Evolutionary conservation across 2,888 invertebrate genomes (phyloP), one percentile per base, ranked within the genome.

Genomic region (Rhogogaster chlorosoma): DNA sequence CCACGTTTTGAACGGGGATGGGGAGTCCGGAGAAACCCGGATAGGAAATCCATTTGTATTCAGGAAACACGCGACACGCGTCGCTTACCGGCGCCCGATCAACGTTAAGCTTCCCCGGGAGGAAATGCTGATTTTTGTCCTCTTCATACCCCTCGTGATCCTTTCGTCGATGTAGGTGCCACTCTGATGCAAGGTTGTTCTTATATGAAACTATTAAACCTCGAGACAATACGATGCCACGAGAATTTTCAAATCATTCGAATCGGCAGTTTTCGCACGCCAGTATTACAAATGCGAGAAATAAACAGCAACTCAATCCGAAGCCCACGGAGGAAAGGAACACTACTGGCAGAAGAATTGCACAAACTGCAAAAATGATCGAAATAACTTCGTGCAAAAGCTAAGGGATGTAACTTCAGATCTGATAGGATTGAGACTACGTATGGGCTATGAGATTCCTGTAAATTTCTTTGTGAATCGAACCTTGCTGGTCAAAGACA

Each of bases 41-140:
- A 87, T 85, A 83, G 87, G 85, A 87, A 88, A 87, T 84, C 84
- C 86, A 89, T 89, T 89, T 88, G 87, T 89, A 89, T 89, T 87
- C 88, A 86, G 87, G 84, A 87, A 88, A 87, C 89, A 88, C 88
- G 88, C 86, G 87, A 86, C 75, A 84, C 87, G 87, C 86, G 89
- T 87, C 89, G 85, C 88, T 87, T 80, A 61, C 80, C 80, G 36
- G 36, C 15, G 57, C 80, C 57, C 80, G 80, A 80, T 80, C 80
- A 80, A 80, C 80, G 80, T 61, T 80, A 80, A 80, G 57, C 80
- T 80, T 36, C 6, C 61, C 61, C 80, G 80, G 80, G 61, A 80
- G 61, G 26, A 80, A 80, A 80, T 80, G 80, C 80, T 61, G 80
- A 80, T 80, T 80, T 80, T 61, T 38, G 22, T 18, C 57, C 80